Evolutionary conservation across 2,113 vertebrate species (phyloP).

Genomic region (Rallus limicola): DNA sequence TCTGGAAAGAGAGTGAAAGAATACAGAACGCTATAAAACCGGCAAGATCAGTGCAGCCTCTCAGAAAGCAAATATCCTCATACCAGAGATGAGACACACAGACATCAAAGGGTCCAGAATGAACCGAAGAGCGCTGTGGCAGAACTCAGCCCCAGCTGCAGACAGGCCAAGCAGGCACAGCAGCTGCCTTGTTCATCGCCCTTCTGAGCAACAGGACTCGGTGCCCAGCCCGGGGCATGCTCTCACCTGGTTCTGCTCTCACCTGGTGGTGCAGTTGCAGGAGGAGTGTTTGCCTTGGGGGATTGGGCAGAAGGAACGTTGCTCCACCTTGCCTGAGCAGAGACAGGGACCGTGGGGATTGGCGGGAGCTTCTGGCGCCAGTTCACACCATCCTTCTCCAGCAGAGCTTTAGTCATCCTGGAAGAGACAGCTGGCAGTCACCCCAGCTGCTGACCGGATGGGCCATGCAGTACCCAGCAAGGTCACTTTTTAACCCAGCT

Average conservation of each 20-base stretch:
- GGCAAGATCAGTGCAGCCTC: background rate
- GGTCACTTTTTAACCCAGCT: background rate
- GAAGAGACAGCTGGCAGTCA: background rate
- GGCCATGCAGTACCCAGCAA: fast-evolving
- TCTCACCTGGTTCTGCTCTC: conserved; percentile 63
- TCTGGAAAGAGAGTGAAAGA: conserved; percentile 47
- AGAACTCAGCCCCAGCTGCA: background rate
- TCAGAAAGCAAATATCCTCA: background rate
- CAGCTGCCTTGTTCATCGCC: background rate
- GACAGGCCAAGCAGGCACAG: background rate
- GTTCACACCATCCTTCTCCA: conserved; percentile 82
- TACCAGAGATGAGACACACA: background rate
- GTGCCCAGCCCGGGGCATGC: background rate
- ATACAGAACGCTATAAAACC: background rate
- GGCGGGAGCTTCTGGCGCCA: conserved; percentile 91
- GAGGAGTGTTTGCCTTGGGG: conserved; percentile 30
- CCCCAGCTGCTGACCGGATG: background rate
- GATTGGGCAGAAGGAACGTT: conserved; percentile 4
- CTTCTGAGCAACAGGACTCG: background rate
- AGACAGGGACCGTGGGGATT: conserved; percentile 85
- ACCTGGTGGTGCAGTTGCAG: background rate
- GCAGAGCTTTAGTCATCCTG: conserved; percentile 91
- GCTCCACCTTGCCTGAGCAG: conserved; percentile 79
- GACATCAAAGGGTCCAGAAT: background rate
- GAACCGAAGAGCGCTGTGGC: background rate